Conservation (phyloP, 2,797 vertebrate species). For the Etheostoma nigrum region DNA sequence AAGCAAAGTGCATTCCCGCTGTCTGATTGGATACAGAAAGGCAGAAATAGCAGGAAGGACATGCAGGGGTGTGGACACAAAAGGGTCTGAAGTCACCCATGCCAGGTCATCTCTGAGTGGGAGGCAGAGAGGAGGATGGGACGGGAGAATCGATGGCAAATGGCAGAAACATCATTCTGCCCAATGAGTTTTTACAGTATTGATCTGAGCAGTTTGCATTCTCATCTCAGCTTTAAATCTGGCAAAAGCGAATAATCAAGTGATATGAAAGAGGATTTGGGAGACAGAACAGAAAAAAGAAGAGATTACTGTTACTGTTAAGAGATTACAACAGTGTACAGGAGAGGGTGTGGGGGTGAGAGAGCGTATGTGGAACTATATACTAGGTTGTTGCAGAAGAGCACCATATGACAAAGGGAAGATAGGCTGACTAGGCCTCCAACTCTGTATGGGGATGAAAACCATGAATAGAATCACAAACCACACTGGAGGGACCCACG, state of each 20-base stretch:
- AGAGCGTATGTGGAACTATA: conserved; percentile 70
- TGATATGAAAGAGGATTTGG: conserved; percentile 8
- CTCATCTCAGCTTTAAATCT: conserved; percentile 21
- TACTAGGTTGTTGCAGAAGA: conserved; percentile 79
- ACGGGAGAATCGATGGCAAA: conserved; percentile 34
- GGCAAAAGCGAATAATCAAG: conserved; percentile 37
- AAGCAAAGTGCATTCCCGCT: too few relatives aligned
- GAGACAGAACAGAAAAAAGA: conserved; percentile 3
- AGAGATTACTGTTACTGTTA: neutral
- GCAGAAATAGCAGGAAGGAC: conserved; percentile 49
- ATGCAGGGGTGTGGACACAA: conserved; percentile 56
- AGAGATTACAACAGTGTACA: conserved; percentile 12
- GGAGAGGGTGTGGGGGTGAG: conserved; percentile 32
- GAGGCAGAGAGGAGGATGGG: conserved; percentile 30
- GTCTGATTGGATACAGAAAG: too few relatives aligned
- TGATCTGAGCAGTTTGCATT: conserved; percentile 43
- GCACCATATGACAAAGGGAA: conserved; percentile 73
- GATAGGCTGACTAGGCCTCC: conserved; percentile 46
- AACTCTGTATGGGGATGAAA: conserved; percentile 61
- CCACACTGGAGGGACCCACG: neutral
- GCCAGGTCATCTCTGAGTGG: conserved; percentile 77
- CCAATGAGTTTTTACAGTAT: conserved; percentile 44
- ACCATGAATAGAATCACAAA: conserved; percentile 51
- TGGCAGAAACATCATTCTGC: conserved; percentile 40
- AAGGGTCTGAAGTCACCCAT: conserved; percentile 75